Conservation (phyloP, 2,888 invertebrate species). For the Phania funesta region DNA sequence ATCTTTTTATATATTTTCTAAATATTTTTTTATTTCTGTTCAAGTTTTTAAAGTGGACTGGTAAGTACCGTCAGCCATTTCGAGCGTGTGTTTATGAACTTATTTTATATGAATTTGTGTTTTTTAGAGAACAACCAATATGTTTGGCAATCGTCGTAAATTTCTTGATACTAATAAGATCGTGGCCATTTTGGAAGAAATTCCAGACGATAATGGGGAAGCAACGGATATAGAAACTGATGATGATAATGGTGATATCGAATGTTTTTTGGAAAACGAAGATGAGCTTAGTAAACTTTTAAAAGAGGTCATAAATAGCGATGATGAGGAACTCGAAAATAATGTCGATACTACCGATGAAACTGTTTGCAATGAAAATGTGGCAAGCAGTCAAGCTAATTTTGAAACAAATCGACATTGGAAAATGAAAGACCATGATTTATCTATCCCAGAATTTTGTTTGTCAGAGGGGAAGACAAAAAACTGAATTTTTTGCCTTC, state of each 20-base stretch:
- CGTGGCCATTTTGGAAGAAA: background rate
- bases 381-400: background rate
- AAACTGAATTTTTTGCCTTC: slow-evolving; percentile 15
- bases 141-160: background rate
- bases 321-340: background rate
- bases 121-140: background rate
- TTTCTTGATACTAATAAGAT: background rate
- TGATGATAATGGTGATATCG: background rate
- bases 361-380: background rate
- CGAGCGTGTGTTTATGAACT: background rate
- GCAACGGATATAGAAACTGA: background rate
- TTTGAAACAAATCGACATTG: background rate
- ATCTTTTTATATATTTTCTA: too few relatives aligned
- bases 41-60: background rate
- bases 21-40: background rate
- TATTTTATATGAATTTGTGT: background rate
- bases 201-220: background rate
- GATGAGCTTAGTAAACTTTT: background rate
- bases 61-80: background rate
- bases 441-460: background rate
- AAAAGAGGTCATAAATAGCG: background rate
- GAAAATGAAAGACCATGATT: background rate
- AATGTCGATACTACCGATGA: background rate
- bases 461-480: slow-evolving; percentile 1
- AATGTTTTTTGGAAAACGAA: background rate